Percentiles rank a stretch among this genome's conserved stretches.
Conservation (phyloP, 2,113 vertebrate genomes). For the Serinus canaria region DNA sequence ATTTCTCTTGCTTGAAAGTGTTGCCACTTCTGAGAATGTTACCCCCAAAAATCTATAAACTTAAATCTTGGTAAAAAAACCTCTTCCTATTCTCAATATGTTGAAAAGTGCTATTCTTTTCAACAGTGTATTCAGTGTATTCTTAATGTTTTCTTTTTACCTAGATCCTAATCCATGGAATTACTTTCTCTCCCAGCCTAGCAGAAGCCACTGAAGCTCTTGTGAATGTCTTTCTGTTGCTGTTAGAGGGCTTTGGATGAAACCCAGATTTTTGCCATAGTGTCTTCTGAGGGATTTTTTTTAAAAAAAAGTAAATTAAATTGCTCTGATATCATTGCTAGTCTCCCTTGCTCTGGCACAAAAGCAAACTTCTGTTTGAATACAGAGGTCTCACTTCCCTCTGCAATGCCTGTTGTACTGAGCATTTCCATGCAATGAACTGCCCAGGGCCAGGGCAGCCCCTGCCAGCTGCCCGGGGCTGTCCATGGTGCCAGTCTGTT, state of each 20-base stretch:
- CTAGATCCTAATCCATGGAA: background rate
- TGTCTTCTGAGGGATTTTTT: background rate
- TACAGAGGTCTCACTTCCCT: background rate
- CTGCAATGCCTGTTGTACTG: fast-evolving
- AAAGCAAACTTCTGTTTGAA: background rate
- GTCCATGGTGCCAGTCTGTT: background rate
- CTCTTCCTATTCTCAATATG: background rate
- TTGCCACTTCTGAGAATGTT: background rate
- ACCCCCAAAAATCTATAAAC: background rate
- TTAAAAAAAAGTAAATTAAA: background rate
- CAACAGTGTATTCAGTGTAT: too few species aligned
- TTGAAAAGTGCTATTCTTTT: background rate
- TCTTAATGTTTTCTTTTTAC: background rate
- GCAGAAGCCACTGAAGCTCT: background rate
- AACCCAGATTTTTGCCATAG: background rate
- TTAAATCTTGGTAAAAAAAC: background rate
- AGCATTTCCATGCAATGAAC: background rate
- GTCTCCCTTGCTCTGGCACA: background rate
- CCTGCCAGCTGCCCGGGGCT: background rate
- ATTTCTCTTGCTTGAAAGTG: background rate
- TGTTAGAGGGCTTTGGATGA: background rate
- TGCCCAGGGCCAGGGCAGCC: background rate
- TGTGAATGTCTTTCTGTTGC: background rate
- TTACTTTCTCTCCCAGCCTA: background rate
- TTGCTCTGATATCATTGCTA: background rate